Percentiles rank a stretch among this genome's conserved stretches.
Conservation (phyloP, 2,888 invertebrate genomes). For the Pseudococcus longispinus region DNA sequence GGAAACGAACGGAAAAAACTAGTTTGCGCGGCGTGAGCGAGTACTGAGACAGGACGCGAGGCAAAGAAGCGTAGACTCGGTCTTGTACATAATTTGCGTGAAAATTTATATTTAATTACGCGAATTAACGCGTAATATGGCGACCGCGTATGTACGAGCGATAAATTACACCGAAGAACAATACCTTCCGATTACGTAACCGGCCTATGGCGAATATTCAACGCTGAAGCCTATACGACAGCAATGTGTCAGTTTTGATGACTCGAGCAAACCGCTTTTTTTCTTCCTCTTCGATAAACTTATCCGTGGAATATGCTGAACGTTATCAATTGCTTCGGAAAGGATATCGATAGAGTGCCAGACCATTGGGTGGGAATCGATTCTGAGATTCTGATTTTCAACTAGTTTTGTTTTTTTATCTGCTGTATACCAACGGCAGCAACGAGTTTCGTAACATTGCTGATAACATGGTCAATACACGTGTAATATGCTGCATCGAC, state of each 20-base stretch:
- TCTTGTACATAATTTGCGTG: not conserved
- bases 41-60: too few relatives aligned
- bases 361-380: not conserved
- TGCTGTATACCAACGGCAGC: not conserved
- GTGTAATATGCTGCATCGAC: slow-evolving; percentile 20
- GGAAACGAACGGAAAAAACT: not conserved
- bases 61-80: too few relatives aligned
- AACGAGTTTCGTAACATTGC: not conserved
- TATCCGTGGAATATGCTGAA: too few relatives aligned
- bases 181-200: not conserved
- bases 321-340: not conserved
- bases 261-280: not conserved
- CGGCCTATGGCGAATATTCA: not conserved
- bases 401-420: not conserved
- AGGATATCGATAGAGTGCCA: not conserved
- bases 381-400: not conserved
- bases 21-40: not conserved
- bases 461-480: slow-evolving; percentile 7
- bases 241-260: not conserved
- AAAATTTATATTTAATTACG: not conserved
- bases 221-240: not conserved
- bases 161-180: not conserved
- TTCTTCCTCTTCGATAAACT: too few relatives aligned
- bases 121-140: not conserved
- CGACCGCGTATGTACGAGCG: not conserved